Base-by-base conservation (phyloP, 2,888 invertebrate species). In the Cylindroiulus punctatus region DNA sequence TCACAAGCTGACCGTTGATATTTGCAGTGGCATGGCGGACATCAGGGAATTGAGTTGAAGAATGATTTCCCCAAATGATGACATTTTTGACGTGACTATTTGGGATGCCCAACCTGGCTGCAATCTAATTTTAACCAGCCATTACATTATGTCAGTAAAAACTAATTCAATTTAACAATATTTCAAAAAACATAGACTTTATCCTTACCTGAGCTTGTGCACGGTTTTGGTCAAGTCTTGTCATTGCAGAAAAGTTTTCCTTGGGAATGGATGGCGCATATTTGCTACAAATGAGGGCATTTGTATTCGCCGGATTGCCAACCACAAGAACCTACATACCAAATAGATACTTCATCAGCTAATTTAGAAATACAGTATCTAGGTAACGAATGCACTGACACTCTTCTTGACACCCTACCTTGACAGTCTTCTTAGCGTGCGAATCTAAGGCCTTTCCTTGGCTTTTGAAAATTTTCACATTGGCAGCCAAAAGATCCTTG, bases 1-100 rank as follows among this genome's bases (percentile, higher is more conserved):
- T 90, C 88, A 94, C 93, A 17, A 91, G 92, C 19, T 91, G 92
- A 8, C 93, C 93, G 86, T 92, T 92, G 3, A 94, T 94, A n/a
- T 86, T 88, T 32, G 89, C 90, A 32, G 93, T 90, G 42, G 96
- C 96, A 90, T 95, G 94, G 42, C 93, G 93, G 0, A 96, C 95
- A 92, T 99, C 99, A 8, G 99, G 99, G 91, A 96, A 99, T 92
- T 99, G 99, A 12, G 99, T 99, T 7, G 97, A 96, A 0, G 99
- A 99, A 91, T 99, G 99, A 92, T 99, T 99, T 83, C 99, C 99
- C 99, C 99, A 99, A 91, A 99, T 99, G 88, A 98, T 95, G 22
- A 98, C 95, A 90, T 98, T 98, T 89, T 94, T 94, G 0, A 98
- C 96, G 90, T 94, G 93, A 88, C 94, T 93, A 42, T 96, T 94